phyloP scores from a whole-genome alignment of 35 echinoderm and acorn worm genomes.

The Anneissia japonica region DNA sequence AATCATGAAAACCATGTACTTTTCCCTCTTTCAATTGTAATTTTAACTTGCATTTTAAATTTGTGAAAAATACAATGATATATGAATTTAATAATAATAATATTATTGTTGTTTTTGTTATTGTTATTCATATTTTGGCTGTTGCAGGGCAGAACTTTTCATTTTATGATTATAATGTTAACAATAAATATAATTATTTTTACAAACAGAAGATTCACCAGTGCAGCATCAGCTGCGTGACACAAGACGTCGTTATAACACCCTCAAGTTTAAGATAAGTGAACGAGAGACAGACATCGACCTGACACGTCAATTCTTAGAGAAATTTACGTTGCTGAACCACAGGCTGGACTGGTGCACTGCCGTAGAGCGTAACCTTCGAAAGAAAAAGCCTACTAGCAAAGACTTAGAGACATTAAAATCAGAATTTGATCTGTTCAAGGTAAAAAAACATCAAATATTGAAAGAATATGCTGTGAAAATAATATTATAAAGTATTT shows the following conservation, averaged over 20 bases:
- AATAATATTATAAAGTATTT: no score
- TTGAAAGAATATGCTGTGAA: no score
- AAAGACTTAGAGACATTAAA: constrained; percentile 76
- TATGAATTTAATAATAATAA: no score
- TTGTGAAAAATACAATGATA: no score
- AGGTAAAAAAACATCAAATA: no score
- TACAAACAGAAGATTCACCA: constrained; percentile 61
- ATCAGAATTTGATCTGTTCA: constrained; percentile 70
- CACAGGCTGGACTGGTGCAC: constrained; percentile 85
- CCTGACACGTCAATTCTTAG: constrained; percentile 71
- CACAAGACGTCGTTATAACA: constrained; percentile 69
- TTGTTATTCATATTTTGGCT: no score
- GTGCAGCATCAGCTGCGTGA: constrained; percentile 75
- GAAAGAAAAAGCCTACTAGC: constrained; percentile 69
- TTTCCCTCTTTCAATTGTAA: no score
- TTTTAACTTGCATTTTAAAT: no score
- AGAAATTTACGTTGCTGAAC: constrained; percentile 67
- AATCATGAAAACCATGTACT: no score
- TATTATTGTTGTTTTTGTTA: no score
- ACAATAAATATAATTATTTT: neutral
- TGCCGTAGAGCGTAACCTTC: constrained; percentile 55
- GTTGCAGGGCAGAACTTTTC: no score
- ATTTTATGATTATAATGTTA: neutral
- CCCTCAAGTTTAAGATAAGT: constrained; percentile 59
- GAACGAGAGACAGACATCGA: constrained; percentile 88